Conservation (phyloP, 2,797 vertebrate species). For the Karalla daura region DNA sequence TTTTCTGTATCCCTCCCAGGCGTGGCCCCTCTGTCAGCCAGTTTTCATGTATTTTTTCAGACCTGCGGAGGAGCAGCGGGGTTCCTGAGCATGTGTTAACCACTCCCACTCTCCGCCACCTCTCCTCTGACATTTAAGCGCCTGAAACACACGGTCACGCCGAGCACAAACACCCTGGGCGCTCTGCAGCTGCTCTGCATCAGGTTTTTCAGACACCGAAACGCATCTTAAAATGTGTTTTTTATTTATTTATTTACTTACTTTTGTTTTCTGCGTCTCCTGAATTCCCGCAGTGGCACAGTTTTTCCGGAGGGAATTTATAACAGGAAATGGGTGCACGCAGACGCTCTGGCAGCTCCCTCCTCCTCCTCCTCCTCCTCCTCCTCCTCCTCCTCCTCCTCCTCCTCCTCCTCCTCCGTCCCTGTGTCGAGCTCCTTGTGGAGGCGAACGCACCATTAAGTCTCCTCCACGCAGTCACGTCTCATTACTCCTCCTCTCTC, state of each 20-base stretch:
- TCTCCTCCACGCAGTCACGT: constrained; percentile 26
- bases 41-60: constrained; percentile 35
- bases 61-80: constrained; percentile 50
- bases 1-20: constrained; percentile 36
- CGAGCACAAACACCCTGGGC: background rate
- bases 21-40: constrained; percentile 32
- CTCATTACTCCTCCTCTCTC: constrained; percentile 42
- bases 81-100: constrained; percentile 70
- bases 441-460: constrained; percentile 37
- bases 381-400: constrained; percentile 14
- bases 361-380: constrained; percentile 20
- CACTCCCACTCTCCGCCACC: constrained; percentile 51
- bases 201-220: constrained; percentile 12
- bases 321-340: constrained; percentile 6
- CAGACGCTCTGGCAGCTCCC: constrained; percentile 2
- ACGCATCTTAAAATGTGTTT: background rate
- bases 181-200: constrained; percentile 49
- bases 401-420: constrained; percentile 21
- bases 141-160: constrained; percentile 3
- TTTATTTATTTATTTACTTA: constrained; percentile 9
- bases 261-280: background rate
- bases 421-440: constrained; percentile 27
- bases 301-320: background rate
- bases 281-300: constrained; percentile 10
- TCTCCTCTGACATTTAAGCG: constrained; percentile 36